These are phyloP conservation scores for Micrasema longulum DNA, from an alignment of 1,140 invertebrate genomes.

Conservation along the genomic window DNA sequence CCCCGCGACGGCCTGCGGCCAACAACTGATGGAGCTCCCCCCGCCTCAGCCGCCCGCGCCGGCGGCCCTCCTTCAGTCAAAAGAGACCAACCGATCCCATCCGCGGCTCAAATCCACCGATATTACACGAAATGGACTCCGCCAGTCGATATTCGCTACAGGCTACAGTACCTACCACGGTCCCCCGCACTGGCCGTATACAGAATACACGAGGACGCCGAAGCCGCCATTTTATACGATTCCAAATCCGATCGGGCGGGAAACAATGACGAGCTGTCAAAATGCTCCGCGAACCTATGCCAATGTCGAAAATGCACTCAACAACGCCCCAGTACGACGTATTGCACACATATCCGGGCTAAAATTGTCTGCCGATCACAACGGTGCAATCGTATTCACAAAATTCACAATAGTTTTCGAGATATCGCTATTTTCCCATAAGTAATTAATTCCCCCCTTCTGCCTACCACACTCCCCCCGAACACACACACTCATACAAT, in stretches of 20 bases:
- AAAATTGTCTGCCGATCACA: conserved; percentile 24
- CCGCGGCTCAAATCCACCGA: conserved; percentile 48
- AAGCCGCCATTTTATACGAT: conserved; percentile 44
- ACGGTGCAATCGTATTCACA: not conserved
- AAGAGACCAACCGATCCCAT: conserved; percentile 39
- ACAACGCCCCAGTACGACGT: not conserved
- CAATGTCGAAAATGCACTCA: conserved; percentile 8
- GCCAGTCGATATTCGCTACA: conserved; percentile 48
- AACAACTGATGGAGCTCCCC: conserved; percentile 44
- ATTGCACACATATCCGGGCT: conserved; percentile 38
- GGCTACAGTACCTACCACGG: conserved; percentile 12
- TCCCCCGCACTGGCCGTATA: no score
- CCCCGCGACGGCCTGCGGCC: conserved; percentile 42
- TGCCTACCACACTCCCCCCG: not conserved
- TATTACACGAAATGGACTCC: conserved; percentile 49
- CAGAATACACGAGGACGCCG: conserved; percentile 38
- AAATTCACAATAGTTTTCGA: not conserved
- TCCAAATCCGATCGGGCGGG: conserved; percentile 31
- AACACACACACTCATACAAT: not conserved
- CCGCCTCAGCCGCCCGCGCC: conserved; percentile 19
- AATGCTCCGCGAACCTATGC: conserved; percentile 25
- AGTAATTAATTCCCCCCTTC: not conserved
- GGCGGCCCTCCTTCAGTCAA: conserved; percentile 11
- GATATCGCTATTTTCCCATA: conserved; percentile 27
- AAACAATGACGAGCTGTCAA: conserved; percentile 31